Conservation (phyloP, 1,140 invertebrate genomes). For the Spodoptera frugiperda region DNA sequence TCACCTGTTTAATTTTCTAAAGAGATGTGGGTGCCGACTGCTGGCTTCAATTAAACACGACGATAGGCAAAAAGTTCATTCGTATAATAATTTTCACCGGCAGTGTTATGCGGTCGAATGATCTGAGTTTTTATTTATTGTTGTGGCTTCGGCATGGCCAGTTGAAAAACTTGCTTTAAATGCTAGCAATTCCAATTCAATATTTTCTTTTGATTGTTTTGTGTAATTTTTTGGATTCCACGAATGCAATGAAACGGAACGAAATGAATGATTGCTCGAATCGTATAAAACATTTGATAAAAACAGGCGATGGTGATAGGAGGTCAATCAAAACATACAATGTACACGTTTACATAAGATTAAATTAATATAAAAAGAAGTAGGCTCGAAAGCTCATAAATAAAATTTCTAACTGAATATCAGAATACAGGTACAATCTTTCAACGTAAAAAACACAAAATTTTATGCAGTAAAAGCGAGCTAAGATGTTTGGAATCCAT, state of each 20-base stretch:
- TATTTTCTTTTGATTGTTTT: constrained; percentile 51
- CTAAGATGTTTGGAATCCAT: no score
- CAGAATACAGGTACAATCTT: no score
- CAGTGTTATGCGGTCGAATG: constrained; percentile 68
- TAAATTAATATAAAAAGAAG: no score
- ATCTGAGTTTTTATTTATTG: constrained; percentile 65
- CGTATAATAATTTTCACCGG: constrained; percentile 70
- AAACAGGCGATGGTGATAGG: background rate
- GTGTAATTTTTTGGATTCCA: constrained; percentile 47
- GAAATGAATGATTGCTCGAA: constrained; percentile 20
- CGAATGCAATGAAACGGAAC: constrained; percentile 43
- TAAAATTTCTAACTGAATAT: no score
- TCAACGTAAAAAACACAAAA: no score
- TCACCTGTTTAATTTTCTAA: constrained; percentile 46
- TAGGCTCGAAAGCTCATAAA: no score
- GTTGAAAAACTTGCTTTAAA: constrained; percentile 56
- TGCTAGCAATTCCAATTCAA: constrained; percentile 52
- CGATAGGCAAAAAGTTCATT: constrained; percentile 69
- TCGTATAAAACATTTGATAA: background rate
- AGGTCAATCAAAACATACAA: no score
- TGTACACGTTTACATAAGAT: no score
- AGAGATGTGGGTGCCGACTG: constrained; percentile 56
- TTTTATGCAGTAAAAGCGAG: no score
- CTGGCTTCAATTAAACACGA: constrained; percentile 67
- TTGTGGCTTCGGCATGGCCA: constrained; percentile 58